Evolutionary conservation across 2,888 invertebrate genomes (phyloP), one percentile per base, ranked within the genome.

Genomic region (Embidobia sp.): DNA sequence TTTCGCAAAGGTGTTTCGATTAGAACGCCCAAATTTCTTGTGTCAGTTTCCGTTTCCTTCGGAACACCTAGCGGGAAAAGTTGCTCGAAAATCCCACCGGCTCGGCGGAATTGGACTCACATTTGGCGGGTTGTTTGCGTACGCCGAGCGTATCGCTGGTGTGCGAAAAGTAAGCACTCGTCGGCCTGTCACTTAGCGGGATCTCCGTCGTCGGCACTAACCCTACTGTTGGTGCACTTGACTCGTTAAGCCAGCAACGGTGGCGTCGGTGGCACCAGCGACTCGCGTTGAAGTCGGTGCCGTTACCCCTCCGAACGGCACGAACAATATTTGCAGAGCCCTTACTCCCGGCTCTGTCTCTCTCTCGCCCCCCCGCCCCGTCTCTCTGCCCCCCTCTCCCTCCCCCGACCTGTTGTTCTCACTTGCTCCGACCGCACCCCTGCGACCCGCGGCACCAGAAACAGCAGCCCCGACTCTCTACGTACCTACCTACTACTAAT

Each of bases 291-390:
- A 79, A 82, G 63, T 78, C 81, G 76, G 59, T 37, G 51, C 57
- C 33, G 11, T 44, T 67, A 49, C 83, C 79, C 81, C 76, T 78
- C 77, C 66, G 27, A 31, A 53, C 49, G 77, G 84, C 84, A 87
- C 83, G 81, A 87, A 87, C 86, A 88, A 89, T 89, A 89, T 89
- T 89, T 88, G 87, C 87, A 81, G 85, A 88, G 88, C 87, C 88
- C 88, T 88, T 85, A 85, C 85, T 84, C 85, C 79, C 79, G 15
- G 29, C 29, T 33, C 7, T 4, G 11, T 11, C 10, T 80, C 82
- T 33, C 19, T 42, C 40, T 51, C 44, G 6, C 70, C 40, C 69
- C 6, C 22, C 11, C 44, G 3, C 19, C 27, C 37, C 29, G 15
- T 26, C 29, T 29, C 40, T 19, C 5, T 19, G 33, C 1, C 1